These are phyloP conservation scores for Caenorhabditis doughertyi DNA, from an alignment of 2,888 invertebrate genomes.

Conservation along the genomic window DNA sequence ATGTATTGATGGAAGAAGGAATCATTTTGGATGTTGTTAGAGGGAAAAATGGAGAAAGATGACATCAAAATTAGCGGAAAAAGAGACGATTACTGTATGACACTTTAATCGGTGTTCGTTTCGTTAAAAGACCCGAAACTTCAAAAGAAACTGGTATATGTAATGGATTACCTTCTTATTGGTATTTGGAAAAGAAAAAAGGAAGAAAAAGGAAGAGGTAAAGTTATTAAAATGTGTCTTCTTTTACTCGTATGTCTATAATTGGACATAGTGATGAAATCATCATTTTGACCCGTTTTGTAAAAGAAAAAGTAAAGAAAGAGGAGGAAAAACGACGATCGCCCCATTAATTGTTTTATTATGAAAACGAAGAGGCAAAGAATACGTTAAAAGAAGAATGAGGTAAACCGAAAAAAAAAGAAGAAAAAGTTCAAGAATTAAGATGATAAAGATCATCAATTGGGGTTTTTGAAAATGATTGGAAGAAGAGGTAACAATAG, in stretches of 20 bases:
- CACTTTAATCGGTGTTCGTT: slow-evolving; percentile 51
- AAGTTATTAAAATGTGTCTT: slow-evolving; percentile 46
- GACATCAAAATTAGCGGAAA: neutral
- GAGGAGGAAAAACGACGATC: neutral
- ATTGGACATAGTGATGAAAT: too few species aligned
- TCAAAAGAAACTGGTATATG: slow-evolving; percentile 46
- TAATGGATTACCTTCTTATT: slow-evolving; percentile 18
- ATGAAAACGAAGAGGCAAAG: slow-evolving; percentile 14
- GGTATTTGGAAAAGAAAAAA: too few species aligned
- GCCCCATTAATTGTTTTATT: slow-evolving; percentile 57
- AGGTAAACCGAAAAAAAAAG: neutral
- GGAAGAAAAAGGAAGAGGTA: slow-evolving; percentile 19
- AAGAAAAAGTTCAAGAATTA: slow-evolving; percentile 32
- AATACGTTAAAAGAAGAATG: neutral
- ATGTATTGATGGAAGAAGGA: too few species aligned
- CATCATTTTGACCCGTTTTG: slow-evolving; percentile 60
- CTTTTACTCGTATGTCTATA: too few species aligned
- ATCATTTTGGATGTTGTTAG: neutral
- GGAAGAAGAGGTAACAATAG: too few species aligned
- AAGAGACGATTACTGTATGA: slow-evolving; percentile 53
- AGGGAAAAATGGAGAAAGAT: neutral
- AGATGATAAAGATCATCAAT: too few species aligned
- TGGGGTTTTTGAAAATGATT: too few species aligned
- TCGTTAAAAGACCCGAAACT: neutral
- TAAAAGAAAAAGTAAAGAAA: neutral